Conservation (phyloP, 2,888 invertebrate species). For the Ennomos fuscantarius region DNA sequence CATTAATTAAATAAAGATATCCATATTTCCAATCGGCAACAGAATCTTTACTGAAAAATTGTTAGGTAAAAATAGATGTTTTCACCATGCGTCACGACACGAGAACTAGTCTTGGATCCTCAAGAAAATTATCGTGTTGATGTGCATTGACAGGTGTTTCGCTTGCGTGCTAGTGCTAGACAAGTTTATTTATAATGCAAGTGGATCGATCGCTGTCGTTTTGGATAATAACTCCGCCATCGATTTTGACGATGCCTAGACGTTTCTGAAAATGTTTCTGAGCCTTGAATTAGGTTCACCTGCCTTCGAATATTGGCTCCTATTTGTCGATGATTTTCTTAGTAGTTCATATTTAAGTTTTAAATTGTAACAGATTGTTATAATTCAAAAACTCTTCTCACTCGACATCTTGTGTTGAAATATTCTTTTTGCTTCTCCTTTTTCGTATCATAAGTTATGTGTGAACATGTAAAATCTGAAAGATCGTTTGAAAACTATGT, state of each 20-base stretch:
- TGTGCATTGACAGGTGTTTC: slow-evolving; percentile 34
- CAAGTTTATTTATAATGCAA: slow-evolving; percentile 40
- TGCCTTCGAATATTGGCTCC: neutral
- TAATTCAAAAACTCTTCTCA: too few relatives aligned
- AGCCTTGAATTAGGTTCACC: neutral
- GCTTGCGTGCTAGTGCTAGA: slow-evolving; percentile 24
- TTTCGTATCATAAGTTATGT: too few relatives aligned
- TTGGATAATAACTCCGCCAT: slow-evolving; percentile 20
- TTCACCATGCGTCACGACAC: neutral
- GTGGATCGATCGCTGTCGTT: slow-evolving; percentile 35
- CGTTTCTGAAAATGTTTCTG: slow-evolving; percentile 19
- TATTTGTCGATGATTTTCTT: neutral
- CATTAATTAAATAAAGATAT: slow-evolving; percentile 7
- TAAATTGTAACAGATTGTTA: too few relatives aligned
- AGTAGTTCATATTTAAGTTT: too few relatives aligned
- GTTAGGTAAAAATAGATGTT: slow-evolving; percentile 4
- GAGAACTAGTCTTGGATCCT: neutral
- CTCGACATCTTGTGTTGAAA: too few relatives aligned
- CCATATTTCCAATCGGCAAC: slow-evolving; percentile 1
- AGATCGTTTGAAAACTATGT: too few relatives aligned
- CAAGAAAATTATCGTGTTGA: slow-evolving; percentile 24
- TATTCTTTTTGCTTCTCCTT: too few relatives aligned
- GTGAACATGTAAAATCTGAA: too few relatives aligned
- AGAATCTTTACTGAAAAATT: neutral
- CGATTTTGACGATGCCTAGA: slow-evolving; percentile 21